phyloP scores from a whole-genome alignment of 2,113 vertebrate genomes.

The Leptodactylus fuscus region DNA sequence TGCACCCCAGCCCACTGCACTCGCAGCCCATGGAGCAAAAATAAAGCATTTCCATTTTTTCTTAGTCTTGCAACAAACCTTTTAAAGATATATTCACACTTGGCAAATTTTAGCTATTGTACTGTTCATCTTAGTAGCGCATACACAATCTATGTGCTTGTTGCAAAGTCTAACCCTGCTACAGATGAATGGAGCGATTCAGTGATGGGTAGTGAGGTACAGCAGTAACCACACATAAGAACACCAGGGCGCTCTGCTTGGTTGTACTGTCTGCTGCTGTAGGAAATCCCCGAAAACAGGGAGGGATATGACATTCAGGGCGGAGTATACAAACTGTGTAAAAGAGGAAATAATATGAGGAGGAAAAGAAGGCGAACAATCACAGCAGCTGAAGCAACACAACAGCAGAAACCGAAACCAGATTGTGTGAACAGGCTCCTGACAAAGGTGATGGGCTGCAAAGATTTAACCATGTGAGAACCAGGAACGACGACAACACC shows the following conservation, averaged over 20 bases:
- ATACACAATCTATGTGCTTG: too few relatives aligned
- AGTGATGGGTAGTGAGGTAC: too few relatives aligned
- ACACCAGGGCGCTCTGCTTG: not conserved
- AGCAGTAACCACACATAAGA: not conserved
- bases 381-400: not conserved
- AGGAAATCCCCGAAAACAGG: not conserved
- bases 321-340: not conserved
- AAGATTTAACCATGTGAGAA: conserved; percentile 11
- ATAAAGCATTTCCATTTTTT: too few relatives aligned
- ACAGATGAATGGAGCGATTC: too few relatives aligned
- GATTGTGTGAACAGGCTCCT: not conserved
- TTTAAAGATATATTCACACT: too few relatives aligned
- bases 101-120: too few relatives aligned
- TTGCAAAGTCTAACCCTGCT: too few relatives aligned
- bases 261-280: not conserved
- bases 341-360: not conserved
- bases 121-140: too few relatives aligned
- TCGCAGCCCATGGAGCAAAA: too few relatives aligned
- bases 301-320: not conserved
- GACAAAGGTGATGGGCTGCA: not conserved
- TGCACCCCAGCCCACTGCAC: too few relatives aligned
- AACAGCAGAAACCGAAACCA: not conserved
- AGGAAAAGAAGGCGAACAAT: not conserved
- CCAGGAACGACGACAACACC: not conserved
- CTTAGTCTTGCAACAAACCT: too few relatives aligned